Conservation (phyloP, 2,888 invertebrate genomes). For the Acanthococcus lagerstroemiae region DNA sequence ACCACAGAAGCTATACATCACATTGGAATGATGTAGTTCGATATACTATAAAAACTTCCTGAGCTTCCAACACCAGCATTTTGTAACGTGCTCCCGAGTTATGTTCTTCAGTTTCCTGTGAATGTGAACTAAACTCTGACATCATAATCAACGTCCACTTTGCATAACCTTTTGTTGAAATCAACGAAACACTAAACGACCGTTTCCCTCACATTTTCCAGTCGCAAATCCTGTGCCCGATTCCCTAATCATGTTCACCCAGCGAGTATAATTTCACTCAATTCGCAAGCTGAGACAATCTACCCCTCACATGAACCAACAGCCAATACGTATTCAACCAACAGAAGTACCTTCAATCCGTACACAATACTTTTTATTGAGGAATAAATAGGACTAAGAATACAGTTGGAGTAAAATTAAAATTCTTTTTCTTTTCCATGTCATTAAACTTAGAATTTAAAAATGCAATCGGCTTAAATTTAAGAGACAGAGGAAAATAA, state of each 20-base stretch:
- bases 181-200: no score
- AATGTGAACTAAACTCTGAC: background rate
- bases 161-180: no score
- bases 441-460: conserved; percentile 17
- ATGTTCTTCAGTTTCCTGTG: no score
- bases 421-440: background rate
- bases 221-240: no score
- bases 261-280: background rate
- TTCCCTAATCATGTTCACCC: no score
- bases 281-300: background rate
- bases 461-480: conserved; percentile 24
- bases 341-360: background rate
- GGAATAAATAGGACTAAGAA: conserved; percentile 18
- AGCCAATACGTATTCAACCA: background rate
- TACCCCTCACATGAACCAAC: no score
- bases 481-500: conserved; percentile 6
- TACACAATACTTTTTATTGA: conserved; percentile 24
- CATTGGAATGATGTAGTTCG: no score
- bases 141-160: background rate
- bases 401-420: conserved; percentile 21
- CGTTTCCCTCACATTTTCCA: no score
- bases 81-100: no score
- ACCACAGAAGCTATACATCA: no score
- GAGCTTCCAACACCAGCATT: no score
- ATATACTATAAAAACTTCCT: no score